These are phyloP conservation scores for Cantharis nigra DNA, from an alignment of 2,888 invertebrate species.

Conservation along the genomic window DNA sequence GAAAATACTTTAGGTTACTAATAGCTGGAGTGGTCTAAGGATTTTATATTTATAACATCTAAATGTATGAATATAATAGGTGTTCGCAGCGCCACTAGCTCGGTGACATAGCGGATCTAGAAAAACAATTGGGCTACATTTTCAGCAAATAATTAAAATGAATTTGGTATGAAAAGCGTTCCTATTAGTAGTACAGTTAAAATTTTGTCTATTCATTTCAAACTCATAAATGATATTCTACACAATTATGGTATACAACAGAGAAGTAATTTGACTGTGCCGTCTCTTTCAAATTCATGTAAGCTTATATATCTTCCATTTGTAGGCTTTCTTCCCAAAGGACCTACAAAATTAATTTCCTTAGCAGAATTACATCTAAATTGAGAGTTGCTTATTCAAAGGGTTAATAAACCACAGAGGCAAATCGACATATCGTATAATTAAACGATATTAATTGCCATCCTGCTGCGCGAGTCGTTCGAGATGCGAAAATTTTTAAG, in stretches of 20 bases:
- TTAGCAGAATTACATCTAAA: not conserved
- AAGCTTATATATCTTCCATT: not conserved
- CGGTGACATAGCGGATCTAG: too few relatives aligned
- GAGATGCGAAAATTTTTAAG: not conserved
- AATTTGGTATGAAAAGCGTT: not conserved
- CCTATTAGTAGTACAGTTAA: not conserved
- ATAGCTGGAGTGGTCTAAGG: too few relatives aligned
- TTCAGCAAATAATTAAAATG: not conserved
- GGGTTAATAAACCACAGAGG: slow-evolving; percentile 3
- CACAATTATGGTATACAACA: not conserved
- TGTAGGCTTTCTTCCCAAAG: not conserved
- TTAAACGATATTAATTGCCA: not conserved
- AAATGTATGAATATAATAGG: too few relatives aligned
- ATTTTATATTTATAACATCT: too few relatives aligned
- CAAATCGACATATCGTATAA: slow-evolving; percentile 9
- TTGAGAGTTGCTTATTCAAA: not conserved
- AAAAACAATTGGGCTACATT: not conserved
- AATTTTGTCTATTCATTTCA: not conserved
- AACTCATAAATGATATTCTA: not conserved
- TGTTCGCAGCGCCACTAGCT: too few relatives aligned
- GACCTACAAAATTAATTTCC: slow-evolving; percentile 3
- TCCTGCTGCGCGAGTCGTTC: not conserved
- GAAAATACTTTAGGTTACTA: too few relatives aligned
- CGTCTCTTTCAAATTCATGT: not conserved
- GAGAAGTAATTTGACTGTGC: not conserved